Evolutionary conservation across 2,113 vertebrate species (phyloP), one percentile per base, ranked within the genome.

Genomic region (Ailuropoda melanoleuca): DNA sequence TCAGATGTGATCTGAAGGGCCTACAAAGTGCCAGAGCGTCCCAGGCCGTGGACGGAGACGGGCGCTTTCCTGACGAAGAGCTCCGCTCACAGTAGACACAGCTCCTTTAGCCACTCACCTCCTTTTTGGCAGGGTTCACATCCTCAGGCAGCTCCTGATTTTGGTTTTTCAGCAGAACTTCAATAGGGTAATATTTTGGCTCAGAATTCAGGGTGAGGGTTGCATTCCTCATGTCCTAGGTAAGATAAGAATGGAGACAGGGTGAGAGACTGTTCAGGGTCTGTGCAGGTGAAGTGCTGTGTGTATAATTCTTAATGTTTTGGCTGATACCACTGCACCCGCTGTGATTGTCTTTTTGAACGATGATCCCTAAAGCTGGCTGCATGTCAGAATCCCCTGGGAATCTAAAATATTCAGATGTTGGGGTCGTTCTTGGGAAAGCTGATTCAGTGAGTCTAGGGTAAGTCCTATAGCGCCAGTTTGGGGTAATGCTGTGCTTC

Each of bases 81-180:
- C 9, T 26, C 86, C 39, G 0, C 66, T 56, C 34, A 9, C 2
- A 1, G 26, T 31, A 58, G 29, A 29, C 14, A 13, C 18, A 29
- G 56, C 11, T 43, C 66, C 86, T 62, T 24, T 37, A 70, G 37
- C 23, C 58, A 75, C 93, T 97, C 75, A 99, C 99, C 99, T 99
- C 99, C 97, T 99, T 99, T 91, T 98, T 97, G 18, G 98, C 80
- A 8, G 99, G 99, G 68, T 99, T 97, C 68, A 99, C 99, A 4
- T 98, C 99, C 60, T 99, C 96, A 19, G 99, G 99, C 39, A 99
- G 98, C 80, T 99, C 99, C 7, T 92, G 96, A 58, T 97, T 72
- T 31, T 92, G 83, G 87, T 98, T 99, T 96, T 99, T 99, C 77
- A 99, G 8, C 88, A 99, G 97, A 58, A 97, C 87, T 18, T 99